Percentiles rank a stretch among this genome's conserved stretches.
phyloP scores from a whole-genome alignment of 2,797 vertebrate genomes.

The Lepidocolaptes lacrymiger region DNA sequence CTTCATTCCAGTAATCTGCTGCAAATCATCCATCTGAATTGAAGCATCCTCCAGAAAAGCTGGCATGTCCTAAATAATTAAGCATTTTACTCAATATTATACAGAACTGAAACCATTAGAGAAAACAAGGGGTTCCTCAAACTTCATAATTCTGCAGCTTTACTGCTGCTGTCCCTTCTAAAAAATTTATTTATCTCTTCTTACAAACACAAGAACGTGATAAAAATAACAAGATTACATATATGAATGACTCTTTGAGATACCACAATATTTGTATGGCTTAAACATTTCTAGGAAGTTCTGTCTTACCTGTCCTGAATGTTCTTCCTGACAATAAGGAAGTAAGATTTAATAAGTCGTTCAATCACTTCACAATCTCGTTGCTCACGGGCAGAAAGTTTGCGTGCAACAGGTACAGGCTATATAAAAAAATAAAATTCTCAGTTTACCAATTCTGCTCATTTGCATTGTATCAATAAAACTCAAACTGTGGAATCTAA shows the following conservation, averaged over 20 bases:
- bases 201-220: not conserved
- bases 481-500: not conserved
- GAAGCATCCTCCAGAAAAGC: not conserved
- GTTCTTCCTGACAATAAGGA: slow-evolving; percentile 98
- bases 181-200: not conserved
- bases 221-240: not conserved
- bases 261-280: not conserved
- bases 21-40: not conserved
- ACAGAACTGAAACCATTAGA: not conserved
- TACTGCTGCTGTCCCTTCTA: not conserved
- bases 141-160: not conserved
- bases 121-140: not conserved
- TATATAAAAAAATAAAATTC: slow-evolving; percentile 28
- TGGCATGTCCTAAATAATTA: not conserved
- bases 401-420: slow-evolving; percentile 96
- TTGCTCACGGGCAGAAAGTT: slow-evolving; percentile 95
- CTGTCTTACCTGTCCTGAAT: slow-evolving; percentile 93
- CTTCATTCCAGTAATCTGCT: not conserved
- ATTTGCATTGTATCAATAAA: not conserved
- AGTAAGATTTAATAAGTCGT: slow-evolving; percentile 97
- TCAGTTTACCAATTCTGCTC: not conserved
- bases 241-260: not conserved
- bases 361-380: slow-evolving; percentile 98
- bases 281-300: not conserved
- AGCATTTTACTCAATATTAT: not conserved